Conservation (phyloP, 1,140 invertebrate genomes). For the Drosophila tsacasi region DNA sequence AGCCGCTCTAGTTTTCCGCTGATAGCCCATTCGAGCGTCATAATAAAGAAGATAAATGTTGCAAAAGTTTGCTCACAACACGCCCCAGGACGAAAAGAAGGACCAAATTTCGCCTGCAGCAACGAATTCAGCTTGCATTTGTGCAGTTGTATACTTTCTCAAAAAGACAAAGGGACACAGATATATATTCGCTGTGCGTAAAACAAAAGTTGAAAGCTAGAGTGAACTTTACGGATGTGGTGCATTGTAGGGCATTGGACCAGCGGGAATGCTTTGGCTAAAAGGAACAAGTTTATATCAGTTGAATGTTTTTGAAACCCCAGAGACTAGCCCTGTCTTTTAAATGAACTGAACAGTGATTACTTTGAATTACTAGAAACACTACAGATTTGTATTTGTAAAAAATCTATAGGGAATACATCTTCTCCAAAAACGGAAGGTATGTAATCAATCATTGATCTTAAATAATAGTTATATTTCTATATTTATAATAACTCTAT, state of each 20-base stretch:
- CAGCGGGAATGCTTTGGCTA: constrained; percentile 33
- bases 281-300: constrained; percentile 39
- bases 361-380: too few species aligned
- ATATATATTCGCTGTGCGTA: constrained; percentile 41
- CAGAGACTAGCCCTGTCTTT: background rate
- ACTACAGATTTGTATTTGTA: too few species aligned
- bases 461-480: background rate
- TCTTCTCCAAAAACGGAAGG: too few species aligned
- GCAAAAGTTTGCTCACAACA: constrained; percentile 69
- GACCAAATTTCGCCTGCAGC: constrained; percentile 30
- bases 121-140: constrained; percentile 68
- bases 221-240: constrained; percentile 50
- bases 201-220: constrained; percentile 60
- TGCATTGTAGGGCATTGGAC: constrained; percentile 29
- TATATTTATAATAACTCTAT: background rate
- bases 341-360: constrained; percentile 6
- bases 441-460: background rate
- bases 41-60: constrained; percentile 83
- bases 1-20: constrained; percentile 68
- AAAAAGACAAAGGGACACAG: constrained; percentile 5
- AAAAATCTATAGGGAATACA: too few species aligned
- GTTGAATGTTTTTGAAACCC: constrained; percentile 16
- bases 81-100: constrained; percentile 38
- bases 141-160: constrained; percentile 61
- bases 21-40: constrained; percentile 82